Base-by-base conservation (phyloP, 23 tunicate species). In the Halocynthia aurantium region DNA sequence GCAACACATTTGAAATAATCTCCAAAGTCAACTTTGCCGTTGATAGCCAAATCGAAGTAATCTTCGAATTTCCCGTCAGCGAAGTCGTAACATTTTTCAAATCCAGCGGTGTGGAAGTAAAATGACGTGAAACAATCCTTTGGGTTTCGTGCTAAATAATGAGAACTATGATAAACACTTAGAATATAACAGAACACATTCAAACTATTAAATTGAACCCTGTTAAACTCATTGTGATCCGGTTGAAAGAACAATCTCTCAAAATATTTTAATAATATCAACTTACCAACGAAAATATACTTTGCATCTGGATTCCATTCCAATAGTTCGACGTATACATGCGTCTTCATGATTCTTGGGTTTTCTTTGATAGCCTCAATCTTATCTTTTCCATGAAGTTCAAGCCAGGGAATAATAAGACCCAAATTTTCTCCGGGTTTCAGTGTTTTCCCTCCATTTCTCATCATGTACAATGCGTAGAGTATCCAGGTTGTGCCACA, bases 401-500 rank as follows among this genome's bases (percentile, higher is more conserved):
- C 81, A 20, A 77, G 10, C 15, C 15, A 7, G 56, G 81, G 72
- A 52, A 6, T 62, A 13, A 51, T 8, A 13, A 10, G 44, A 8
- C 12, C 52, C 10, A 64, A 5, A 21, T 58, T 77, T 52, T 62
- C 81, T 15, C 51, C 53, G 10, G 63, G 5, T 8, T 13, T 6
- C 15, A 77, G 15, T 5, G 72, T 52, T 31, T 19, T 13, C 21
- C 77, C 77, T 31, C 57, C 72, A 19, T 77, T 18, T 63, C 50
- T 63, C 72, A 77, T 77, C 49, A 21, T 17, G 53, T 64, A 77
- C 18, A 77, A 54, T 8, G 44, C 20, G 20, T 63, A 62, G 13
- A 31, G 55, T 15, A 57, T 20, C 81, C 81, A 77, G 15, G 81
- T 77, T 40, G 81, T 77, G 8, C 81, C 81, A 51, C 81, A 77